Conservation (phyloP, 2,797 vertebrate species). For the Hypotaenidia philippensis region DNA sequence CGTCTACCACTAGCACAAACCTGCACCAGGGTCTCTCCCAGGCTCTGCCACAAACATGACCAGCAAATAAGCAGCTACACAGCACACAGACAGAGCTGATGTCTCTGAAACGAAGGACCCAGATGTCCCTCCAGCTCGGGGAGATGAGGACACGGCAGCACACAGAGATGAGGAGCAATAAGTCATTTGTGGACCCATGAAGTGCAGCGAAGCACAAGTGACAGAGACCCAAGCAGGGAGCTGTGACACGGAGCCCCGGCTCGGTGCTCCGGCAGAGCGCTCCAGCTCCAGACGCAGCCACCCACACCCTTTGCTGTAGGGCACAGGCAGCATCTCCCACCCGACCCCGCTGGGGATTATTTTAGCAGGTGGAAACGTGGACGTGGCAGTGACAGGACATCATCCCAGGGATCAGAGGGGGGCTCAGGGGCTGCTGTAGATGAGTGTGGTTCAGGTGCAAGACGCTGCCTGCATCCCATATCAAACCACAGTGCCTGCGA, state of each 20-base stretch:
- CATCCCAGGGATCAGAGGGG: fast-evolving
- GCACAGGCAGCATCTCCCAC: neutral
- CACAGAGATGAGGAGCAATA: neutral
- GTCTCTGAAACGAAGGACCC: neutral
- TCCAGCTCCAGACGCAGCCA: fast-evolving
- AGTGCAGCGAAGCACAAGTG: fast-evolving
- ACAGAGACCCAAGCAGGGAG: neutral
- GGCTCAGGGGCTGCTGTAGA: fast-evolving
- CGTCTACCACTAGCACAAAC: neutral
- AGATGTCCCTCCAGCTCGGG: fast-evolving
- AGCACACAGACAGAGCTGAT: neutral
- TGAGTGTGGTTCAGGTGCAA: fast-evolving
- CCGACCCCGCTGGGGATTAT: fast-evolving
- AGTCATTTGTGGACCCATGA: neutral
- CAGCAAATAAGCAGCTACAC: neutral
- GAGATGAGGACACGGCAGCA: fast-evolving
- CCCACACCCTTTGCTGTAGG: neutral
- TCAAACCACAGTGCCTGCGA: fast-evolving
- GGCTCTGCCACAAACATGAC: fast-evolving
- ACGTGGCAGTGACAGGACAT: fast-evolving
- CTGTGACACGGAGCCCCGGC: fast-evolving
- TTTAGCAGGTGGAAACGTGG: neutral
- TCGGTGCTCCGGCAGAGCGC: neutral
- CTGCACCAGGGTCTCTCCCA: fast-evolving
- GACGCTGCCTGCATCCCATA: fast-evolving